A percentile compares a stretch with the other conserved stretches of the same genome.
phyloP scores from a whole-genome alignment of 2,797 vertebrate genomes.

The Neostethus bicornis region DNA sequence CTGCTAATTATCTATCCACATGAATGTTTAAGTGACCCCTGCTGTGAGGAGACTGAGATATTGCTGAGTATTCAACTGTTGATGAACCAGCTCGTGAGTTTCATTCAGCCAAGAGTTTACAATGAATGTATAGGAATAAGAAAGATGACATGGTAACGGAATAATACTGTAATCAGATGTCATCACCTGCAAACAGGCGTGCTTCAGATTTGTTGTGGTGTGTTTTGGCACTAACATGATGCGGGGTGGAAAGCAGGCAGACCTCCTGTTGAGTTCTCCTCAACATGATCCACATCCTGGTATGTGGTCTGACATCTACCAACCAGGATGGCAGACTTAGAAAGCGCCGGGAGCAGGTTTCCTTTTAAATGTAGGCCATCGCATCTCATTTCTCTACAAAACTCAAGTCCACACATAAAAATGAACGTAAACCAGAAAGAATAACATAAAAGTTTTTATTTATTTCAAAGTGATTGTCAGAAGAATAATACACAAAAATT shows the following conservation, averaged over 20 bases:
- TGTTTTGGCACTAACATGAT: conserved; percentile 46
- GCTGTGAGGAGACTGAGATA: too few relatives aligned
- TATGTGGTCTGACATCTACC: conserved; percentile 62
- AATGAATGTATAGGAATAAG: too few relatives aligned
- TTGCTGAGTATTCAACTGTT: background rate
- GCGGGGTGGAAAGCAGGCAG: conserved; percentile 48
- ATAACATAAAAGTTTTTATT: conserved; percentile 66
- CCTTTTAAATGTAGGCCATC: conserved; percentile 42
- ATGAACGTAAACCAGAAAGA: conserved; percentile 1
- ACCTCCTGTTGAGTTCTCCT: conserved; percentile 68
- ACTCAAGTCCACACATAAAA: conserved; percentile 9
- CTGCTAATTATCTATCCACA: conserved; percentile 2
- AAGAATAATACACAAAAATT: conserved; percentile 60
- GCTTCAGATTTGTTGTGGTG: conserved; percentile 24
- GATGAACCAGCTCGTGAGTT: background rate
- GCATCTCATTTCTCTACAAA: conserved; percentile 14
- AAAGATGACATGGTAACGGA: background rate
- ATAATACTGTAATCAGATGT: conserved; percentile 12
- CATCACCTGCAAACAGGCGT: conserved; percentile 13
- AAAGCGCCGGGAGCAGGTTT: conserved; percentile 39
- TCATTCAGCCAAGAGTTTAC: too few relatives aligned
- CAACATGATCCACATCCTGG: conserved; percentile 66
- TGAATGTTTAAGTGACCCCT: conserved; percentile 14
- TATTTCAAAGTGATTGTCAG: conserved; percentile 82
- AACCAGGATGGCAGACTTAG: conserved; percentile 42